Conservation (phyloP, 1,140 invertebrate genomes). For the Sesamia nonagrioides region DNA sequence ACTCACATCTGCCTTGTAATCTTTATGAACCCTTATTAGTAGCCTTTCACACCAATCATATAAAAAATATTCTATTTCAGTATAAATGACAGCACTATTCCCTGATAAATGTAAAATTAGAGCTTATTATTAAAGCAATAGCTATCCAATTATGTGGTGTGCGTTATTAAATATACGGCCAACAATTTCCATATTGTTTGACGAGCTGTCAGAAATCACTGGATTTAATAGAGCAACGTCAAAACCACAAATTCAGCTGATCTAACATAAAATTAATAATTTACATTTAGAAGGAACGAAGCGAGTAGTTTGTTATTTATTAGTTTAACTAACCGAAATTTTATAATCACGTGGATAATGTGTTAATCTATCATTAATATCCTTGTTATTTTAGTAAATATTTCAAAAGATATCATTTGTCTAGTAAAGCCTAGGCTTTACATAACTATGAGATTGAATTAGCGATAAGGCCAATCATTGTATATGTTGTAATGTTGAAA, state of each 20-base stretch:
- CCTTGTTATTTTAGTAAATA: no score
- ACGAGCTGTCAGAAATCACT: constrained; percentile 13
- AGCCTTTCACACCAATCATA: no score
- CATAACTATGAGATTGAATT: no score
- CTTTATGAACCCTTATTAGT: no score
- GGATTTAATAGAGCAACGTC: not conserved
- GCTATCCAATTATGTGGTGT: constrained; percentile 12
- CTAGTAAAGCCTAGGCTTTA: no score
- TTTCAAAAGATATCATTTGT: no score
- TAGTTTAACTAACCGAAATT: not conserved
- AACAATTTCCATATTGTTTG: constrained; percentile 26
- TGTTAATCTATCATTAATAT: not conserved
- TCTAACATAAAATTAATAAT: constrained; percentile 25
- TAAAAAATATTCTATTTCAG: no score
- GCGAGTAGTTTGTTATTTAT: not conserved
- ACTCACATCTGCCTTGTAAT: no score
- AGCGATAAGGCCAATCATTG: no score
- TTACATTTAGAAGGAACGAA: not conserved
- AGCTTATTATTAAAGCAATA: not conserved
- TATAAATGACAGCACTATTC: no score
- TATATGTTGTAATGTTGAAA: no score
- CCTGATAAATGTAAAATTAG: not conserved
- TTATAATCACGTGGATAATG: not conserved
- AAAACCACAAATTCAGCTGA: constrained; percentile 14
- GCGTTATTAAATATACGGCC: not conserved